Evolutionary conservation across 2,888 invertebrate species (phyloP).

Genomic region (Papilio elwesi): DNA sequence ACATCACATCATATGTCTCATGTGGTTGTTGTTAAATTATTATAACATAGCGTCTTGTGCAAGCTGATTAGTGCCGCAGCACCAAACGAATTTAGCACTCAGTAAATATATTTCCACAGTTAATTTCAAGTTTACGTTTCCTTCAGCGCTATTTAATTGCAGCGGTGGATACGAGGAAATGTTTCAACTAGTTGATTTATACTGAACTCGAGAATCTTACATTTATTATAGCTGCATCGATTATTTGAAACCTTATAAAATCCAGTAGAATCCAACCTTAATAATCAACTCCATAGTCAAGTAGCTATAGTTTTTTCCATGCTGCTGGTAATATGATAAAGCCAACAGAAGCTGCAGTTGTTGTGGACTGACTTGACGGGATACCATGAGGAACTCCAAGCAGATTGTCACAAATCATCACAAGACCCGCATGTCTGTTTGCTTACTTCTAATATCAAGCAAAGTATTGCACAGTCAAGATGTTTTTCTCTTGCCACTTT

Average conservation of each 20-base stretch:
- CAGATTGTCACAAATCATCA: too few species aligned
- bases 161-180: slow-evolving; percentile 16
- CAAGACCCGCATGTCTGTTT: too few species aligned
- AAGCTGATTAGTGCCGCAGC: slow-evolving; percentile 17
- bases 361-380: too few species aligned
- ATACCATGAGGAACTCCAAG: too few species aligned
- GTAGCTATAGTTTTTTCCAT: too few species aligned
- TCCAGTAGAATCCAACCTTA: not conserved
- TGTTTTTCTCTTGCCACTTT: too few species aligned
- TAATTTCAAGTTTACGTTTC: slow-evolving; percentile 18
- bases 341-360: too few species aligned
- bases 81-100: slow-evolving; percentile 10
- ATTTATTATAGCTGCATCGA: slow-evolving; percentile 3
- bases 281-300: too few species aligned
- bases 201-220: slow-evolving; percentile 9
- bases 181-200: slow-evolving; percentile 21
- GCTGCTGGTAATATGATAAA: too few species aligned
- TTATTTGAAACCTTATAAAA: not conserved
- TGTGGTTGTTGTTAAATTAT: not conserved
- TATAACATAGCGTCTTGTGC: not conserved
- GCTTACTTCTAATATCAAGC: too few species aligned
- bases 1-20: not conserved
- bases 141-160: slow-evolving; percentile 20
- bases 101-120: slow-evolving; percentile 22
- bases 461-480: too few species aligned